Evolutionary conservation across 1,140 invertebrate species (phyloP).

Genomic region (Drosophila pandora): DNA sequence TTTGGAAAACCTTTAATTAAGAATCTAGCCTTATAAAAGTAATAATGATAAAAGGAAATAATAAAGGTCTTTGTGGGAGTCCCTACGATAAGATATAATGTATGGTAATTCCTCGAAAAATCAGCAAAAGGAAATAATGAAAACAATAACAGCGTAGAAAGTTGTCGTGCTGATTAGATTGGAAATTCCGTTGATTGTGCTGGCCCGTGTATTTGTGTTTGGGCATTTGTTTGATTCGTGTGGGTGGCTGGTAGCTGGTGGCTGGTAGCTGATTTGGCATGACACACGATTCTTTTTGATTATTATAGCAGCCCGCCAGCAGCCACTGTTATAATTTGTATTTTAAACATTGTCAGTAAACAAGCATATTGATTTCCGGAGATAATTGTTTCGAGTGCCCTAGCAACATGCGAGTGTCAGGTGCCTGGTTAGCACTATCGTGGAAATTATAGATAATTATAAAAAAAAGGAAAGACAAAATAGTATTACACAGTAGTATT

Average conservation of each 20-base stretch:
- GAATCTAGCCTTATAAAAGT: conserved; percentile 15
- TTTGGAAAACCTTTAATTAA: conserved; percentile 19
- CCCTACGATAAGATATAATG: conserved; percentile 30
- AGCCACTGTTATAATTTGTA: conserved; percentile 14
- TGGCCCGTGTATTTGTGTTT: conserved; percentile 22
- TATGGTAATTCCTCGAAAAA: conserved; percentile 46
- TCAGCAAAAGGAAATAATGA: conserved; percentile 19
- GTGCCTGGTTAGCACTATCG: conserved; percentile 20
- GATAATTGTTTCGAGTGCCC: conserved; percentile 21
- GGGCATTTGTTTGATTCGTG: conserved; percentile 9
- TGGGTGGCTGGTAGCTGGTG: conserved; percentile 22
- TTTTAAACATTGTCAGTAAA: conserved; percentile 9
- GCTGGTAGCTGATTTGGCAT: conserved; percentile 32
- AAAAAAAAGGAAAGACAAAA: conserved; percentile 1
- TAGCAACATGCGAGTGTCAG: conserved; percentile 12
- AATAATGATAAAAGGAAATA: conserved; percentile 27
- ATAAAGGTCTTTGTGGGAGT: conserved; percentile 15
- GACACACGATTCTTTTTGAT: conserved; percentile 26
- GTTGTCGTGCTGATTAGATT: conserved; percentile 68
- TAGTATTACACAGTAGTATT: neutral
- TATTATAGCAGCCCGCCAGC: neutral
- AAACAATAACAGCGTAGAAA: conserved; percentile 41
- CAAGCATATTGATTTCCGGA: conserved; percentile 30
- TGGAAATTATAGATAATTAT: conserved; percentile 15
- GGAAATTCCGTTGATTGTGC: conserved; percentile 46